Evolutionary conservation across 1,140 invertebrate genomes (phyloP), one percentile per base, ranked within the genome.

Genomic region (Drosophila takahashii): DNA sequence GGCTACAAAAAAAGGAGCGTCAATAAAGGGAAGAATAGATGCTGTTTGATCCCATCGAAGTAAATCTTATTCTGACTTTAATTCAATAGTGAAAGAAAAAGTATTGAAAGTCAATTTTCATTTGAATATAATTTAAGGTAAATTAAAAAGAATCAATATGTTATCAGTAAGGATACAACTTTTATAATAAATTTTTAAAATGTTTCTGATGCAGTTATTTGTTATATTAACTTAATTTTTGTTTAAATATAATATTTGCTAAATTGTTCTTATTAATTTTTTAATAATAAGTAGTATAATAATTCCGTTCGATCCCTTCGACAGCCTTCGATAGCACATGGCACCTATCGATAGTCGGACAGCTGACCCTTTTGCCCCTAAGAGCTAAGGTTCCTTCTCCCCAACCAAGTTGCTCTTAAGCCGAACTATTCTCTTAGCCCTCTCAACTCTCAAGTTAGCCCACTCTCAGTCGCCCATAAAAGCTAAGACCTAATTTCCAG

Each of bases 401-500:
- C 27, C 1, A 26, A 6, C 11, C 15, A 5, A 26, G 4, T 13
- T 51, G n/a, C 47, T 67, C 29, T 51, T 65, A 64, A 42, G 59
- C 41, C 34, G 1, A 22, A 15, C 58, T 18, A 29, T 18, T 51
- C 64, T 34, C 60, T 62, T 62, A 42, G 60, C 37, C 53, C 58
- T 56, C 52, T 69, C 34, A 13, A 36, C 45, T 74, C 34, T 41
- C 44, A 29, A 16, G 54, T 16, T 15, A 34, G 56, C 37, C 45
- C 62, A 41, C 71, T 58, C 67, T 73, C 79, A 45, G 36, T 39
- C 39, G 45, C 29, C 45, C 45, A 79, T 72, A 70, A 60, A 77
- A 65, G 16, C 42, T 67, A 78, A 78, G 69, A 81, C 77, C 73
- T 71, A 66, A 60, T 79, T 83, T 42, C 34, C 58, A 69, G 47